Percentiles rank a stretch among this genome's conserved stretches.
These are phyloP conservation scores for Cydia amplana DNA, from an alignment of 1,140 invertebrate species.

Conservation along the genomic window DNA sequence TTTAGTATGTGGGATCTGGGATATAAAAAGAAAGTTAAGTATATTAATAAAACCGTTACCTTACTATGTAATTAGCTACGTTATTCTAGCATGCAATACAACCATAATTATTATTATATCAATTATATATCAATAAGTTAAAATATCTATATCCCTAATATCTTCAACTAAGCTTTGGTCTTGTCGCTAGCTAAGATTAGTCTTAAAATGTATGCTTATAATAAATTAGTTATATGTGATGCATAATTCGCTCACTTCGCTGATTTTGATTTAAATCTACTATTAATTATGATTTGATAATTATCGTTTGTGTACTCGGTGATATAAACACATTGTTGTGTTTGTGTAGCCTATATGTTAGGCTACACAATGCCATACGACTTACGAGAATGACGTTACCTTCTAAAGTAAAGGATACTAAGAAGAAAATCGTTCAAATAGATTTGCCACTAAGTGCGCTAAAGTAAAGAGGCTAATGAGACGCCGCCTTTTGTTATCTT, in stretches of 20 bases:
- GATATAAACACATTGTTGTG: background rate
- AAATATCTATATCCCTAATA: conserved; percentile 13
- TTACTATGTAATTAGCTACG: conserved; percentile 14
- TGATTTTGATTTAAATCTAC: background rate
- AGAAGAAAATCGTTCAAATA: too few species aligned
- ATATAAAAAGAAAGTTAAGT: too few species aligned
- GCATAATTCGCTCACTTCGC: background rate
- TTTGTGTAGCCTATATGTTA: too few species aligned
- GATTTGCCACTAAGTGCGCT: too few species aligned
- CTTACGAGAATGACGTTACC: too few species aligned
- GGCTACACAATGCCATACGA: too few species aligned
- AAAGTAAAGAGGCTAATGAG: too few species aligned
- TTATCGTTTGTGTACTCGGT: background rate
- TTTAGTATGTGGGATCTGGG: too few species aligned
- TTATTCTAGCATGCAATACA: conserved; percentile 15
- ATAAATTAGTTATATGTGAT: background rate
- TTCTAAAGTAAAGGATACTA: too few species aligned
- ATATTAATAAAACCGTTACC: conserved; percentile 15
- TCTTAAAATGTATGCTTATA: conserved; percentile 1
- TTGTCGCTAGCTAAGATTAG: conserved; percentile 3
- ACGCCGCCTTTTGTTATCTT: too few species aligned
- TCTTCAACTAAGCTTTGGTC: conserved; percentile 12
- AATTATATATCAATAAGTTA: conserved; percentile 31
- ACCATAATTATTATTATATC: background rate
- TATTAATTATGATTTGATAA: background rate